phyloP scores from a whole-genome alignment of 2,797 vertebrate genomes.

The Tolypeutes matacus region DNA sequence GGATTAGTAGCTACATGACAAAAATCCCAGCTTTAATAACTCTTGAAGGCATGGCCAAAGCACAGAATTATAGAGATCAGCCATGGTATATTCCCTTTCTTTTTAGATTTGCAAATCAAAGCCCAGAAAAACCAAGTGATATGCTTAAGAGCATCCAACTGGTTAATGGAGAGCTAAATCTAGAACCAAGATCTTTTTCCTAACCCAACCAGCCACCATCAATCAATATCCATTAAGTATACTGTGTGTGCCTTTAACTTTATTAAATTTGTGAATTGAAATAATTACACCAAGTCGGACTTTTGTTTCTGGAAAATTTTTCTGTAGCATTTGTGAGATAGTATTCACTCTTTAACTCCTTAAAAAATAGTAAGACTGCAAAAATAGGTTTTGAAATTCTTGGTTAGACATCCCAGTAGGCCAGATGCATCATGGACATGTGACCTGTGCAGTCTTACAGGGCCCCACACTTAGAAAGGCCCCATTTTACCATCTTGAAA shows the following conservation, averaged over 20 bases:
- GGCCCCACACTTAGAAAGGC: neutral
- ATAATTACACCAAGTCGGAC: neutral
- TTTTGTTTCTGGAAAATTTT: slow-evolving; percentile 1
- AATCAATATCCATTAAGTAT: neutral
- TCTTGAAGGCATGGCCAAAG: neutral
- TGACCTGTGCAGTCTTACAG: neutral
- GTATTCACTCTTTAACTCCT: neutral
- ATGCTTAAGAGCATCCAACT: neutral
- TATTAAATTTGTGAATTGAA: neutral
- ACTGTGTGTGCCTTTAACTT: neutral
- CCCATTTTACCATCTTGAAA: neutral
- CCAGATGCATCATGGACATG: neutral
- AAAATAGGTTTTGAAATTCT: slow-evolving; percentile 26
- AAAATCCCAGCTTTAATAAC: neutral
- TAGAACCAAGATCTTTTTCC: slow-evolving; percentile 14
- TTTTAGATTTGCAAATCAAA: slow-evolving; percentile 55
- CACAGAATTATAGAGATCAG: neutral
- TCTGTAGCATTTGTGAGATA: neutral
- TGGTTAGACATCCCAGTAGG: neutral
- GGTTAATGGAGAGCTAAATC: neutral
- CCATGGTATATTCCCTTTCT: neutral
- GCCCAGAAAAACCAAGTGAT: slow-evolving; percentile 11
- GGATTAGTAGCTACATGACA: neutral
- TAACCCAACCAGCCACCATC: neutral
- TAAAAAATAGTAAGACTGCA: slow-evolving; percentile 1